Base-by-base conservation (phyloP, 2,797 vertebrate species). In the Tinamus major region DNA sequence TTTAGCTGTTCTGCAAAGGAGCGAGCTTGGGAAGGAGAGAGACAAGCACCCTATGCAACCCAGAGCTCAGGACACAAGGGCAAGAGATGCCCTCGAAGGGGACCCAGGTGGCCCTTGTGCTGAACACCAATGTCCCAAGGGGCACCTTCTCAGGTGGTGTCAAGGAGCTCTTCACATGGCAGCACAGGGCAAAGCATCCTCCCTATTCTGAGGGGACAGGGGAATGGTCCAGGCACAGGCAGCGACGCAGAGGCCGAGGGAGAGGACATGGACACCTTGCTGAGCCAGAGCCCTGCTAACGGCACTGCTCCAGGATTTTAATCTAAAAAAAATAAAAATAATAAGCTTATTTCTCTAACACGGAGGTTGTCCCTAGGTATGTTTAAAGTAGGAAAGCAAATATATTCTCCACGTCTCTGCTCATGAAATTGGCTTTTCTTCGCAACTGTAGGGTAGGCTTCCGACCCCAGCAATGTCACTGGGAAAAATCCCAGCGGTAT, bases 81-180 rank as follows among this genome's bases (percentile, higher is more conserved):
- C 91, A 93, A 92, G 85, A 86, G 92, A 95, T 86, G 74, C 95
- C 94, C 94, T 90, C 85, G 49, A 95, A 89, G 85, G 94, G 68
- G 82, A 91, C 49, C 49, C 23, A 13, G 6, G 24, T 51, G 24
- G 49, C 24, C 12, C 48, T 49, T 49, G 48, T 26, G 49, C 24
- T 51, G 48, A 23, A 23, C 49, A 51, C 23, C 49, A 6, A 51
- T 51, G 23, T 24, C 49, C 49, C 13, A 8, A 51, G 49, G 23
- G 49, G 24, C 49, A 51, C 49, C 24, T 51, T 26, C 49, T 26
- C 24, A 8, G 12, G 13, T 13, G 27, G 51, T 33, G 1, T 70
- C 63, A 62, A 41, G 59, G 31, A 17, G 56, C 89, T 81, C 86
- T 87, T 41, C 84, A 69, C 62, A 31, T 33, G 46, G 24, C 37